Conservation (phyloP, 2,888 invertebrate species). For the Acanthococcus lagerstroemiae region DNA sequence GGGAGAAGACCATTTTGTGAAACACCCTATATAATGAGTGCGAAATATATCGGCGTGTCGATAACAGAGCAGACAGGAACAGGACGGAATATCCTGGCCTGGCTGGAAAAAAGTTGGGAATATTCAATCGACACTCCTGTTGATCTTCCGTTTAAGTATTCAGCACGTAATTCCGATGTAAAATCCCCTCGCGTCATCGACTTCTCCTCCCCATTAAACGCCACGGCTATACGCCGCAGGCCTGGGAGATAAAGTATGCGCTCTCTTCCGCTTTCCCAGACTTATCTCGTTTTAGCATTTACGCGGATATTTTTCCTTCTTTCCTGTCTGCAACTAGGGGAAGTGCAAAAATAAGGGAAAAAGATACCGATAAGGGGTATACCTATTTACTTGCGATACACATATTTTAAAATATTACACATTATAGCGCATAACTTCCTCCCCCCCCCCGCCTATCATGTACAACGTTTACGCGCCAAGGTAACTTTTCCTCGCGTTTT, state of each 20-base stretch:
- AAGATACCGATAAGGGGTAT: neutral
- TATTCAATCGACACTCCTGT: constrained; percentile 29
- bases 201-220: neutral
- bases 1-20: neutral
- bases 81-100: no score
- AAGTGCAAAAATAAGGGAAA: neutral
- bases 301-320: constrained; percentile 6
- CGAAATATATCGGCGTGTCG: neutral
- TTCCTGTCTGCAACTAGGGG: neutral
- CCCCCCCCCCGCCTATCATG: no score
- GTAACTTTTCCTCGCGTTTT: neutral
- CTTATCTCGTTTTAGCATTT: constrained; percentile 27
- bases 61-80: neutral
- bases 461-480: neutral
- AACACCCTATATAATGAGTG: no score
- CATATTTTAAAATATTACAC: no score
- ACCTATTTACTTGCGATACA: neutral
- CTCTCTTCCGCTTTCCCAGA: constrained; percentile 8
- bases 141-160: constrained; percentile 27
- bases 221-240: constrained; percentile 5
- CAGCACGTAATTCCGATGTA: constrained; percentile 14
- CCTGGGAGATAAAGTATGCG: constrained; percentile 25
- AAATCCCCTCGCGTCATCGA: constrained; percentile 9
- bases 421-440: no score
- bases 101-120: neutral